These are phyloP conservation scores for Clarias macrocephalus DNA, from an alignment of 2,113 vertebrate genomes.

Conservation along the genomic window DNA sequence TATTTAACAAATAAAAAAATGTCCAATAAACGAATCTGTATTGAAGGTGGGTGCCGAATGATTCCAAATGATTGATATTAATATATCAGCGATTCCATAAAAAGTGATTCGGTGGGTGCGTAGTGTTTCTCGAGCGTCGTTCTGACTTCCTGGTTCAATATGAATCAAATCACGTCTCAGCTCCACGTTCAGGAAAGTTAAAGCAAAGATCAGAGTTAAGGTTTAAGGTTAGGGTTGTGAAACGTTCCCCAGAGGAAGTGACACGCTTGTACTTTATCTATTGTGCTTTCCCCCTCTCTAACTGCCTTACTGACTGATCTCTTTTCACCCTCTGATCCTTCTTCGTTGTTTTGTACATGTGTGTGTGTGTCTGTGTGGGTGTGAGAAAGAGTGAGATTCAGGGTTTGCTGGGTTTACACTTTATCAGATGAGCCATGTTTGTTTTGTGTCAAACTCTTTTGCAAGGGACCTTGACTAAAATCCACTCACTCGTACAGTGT, in stretches of 20 bases:
- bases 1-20: background rate
- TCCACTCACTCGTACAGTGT: slow-evolving; percentile 35
- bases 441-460: slow-evolving; percentile 44
- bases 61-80: background rate
- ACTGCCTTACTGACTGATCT: slow-evolving; percentile 1
- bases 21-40: background rate
- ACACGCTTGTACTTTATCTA: background rate
- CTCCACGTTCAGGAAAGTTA: background rate
- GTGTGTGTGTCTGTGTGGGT: slow-evolving; percentile 5
- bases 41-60: background rate
- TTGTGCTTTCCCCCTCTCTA: background rate
- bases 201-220: background rate
- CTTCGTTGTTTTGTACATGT: background rate
- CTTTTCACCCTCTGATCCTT: slow-evolving; percentile 5
- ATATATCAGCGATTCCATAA: background rate
- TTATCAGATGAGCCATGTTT: slow-evolving; percentile 49
- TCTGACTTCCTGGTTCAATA: background rate
- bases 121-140: too few relatives aligned
- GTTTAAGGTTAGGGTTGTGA: background rate
- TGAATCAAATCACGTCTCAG: background rate
- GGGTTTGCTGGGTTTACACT: slow-evolving; percentile 23
- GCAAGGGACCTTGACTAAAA: slow-evolving; percentile 51
- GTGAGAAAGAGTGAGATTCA: background rate
- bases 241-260: background rate
- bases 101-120: background rate